Conservation (phyloP, 2,113 vertebrate species). For the Pseudorhombus dupliciocellatus region DNA sequence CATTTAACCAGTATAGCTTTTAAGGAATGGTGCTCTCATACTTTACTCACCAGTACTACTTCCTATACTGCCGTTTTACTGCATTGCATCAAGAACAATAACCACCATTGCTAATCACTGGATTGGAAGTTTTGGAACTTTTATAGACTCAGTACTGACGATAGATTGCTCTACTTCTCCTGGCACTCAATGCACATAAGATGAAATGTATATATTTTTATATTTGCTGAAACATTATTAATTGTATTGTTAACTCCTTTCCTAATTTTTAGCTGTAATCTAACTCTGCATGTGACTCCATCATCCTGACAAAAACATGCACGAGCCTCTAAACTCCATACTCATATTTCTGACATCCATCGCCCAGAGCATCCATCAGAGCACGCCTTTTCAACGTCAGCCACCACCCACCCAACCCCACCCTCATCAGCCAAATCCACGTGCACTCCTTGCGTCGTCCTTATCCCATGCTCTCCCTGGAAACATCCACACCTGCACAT, state of each 20-base stretch:
- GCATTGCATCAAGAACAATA: constrained; percentile 3
- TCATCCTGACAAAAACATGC: constrained; percentile 40
- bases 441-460: constrained; percentile 45
- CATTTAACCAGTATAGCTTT: constrained; percentile 2
- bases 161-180: not conserved
- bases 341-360: constrained; percentile 44
- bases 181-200: constrained; percentile 9
- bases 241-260: not conserved
- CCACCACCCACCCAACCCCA: constrained; percentile 55
- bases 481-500: constrained; percentile 81
- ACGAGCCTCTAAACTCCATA: constrained; percentile 32
- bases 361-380: constrained; percentile 78
- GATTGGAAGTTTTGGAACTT: not conserved
- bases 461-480: constrained; percentile 69
- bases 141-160: not conserved
- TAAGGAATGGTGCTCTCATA: not conserved
- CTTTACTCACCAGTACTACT: not conserved
- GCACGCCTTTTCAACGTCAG: constrained; percentile 67
- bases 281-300: constrained; percentile 55
- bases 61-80: not conserved
- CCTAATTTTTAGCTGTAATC: constrained; percentile 32
- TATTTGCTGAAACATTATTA: not conserved
- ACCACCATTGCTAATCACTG: constrained; percentile 22
- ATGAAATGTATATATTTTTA: not conserved
- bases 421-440: constrained; percentile 57